These are phyloP conservation scores for Hirtodrosophila cameraria DNA, from an alignment of 2,888 invertebrate species.

Conservation along the genomic window DNA sequence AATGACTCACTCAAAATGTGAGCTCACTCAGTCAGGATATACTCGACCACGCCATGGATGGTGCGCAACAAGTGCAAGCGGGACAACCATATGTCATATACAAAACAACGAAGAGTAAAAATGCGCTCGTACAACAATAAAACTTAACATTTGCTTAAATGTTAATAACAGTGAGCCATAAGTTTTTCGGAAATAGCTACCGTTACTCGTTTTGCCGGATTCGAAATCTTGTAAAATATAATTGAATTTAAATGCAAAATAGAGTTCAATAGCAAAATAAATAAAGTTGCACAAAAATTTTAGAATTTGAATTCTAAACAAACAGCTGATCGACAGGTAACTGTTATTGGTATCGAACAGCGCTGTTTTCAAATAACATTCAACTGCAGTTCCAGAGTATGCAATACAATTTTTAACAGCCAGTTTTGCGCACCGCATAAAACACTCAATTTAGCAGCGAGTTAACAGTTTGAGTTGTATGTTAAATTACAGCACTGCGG, in stretches of 20 bases:
- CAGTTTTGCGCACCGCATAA: constrained; percentile 20
- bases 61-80: constrained; percentile 37
- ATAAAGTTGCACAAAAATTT: too few relatives aligned
- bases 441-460: constrained; percentile 21
- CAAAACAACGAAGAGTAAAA: background rate
- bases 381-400: constrained; percentile 44
- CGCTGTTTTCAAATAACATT: constrained; percentile 8
- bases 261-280: too few relatives aligned
- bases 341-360: too few relatives aligned
- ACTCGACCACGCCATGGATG: constrained; percentile 5
- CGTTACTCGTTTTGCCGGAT: too few relatives aligned
- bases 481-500: constrained; percentile 44
- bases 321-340: constrained; percentile 13
- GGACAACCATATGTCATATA: constrained; percentile 28
- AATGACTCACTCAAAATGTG: constrained; percentile 11
- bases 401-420: constrained; percentile 11
- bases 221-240: too few relatives aligned
- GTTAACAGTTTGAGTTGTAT: constrained; percentile 39
- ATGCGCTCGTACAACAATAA: constrained; percentile 16
- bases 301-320: too few relatives aligned
- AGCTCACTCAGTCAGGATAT: constrained; percentile 20
- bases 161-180: too few relatives aligned
- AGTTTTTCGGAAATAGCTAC: too few relatives aligned
- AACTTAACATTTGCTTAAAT: too few relatives aligned
- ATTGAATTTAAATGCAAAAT: too few relatives aligned